phyloP scores from a whole-genome alignment of 2,113 vertebrate genomes.

The Myodes glareolus region DNA sequence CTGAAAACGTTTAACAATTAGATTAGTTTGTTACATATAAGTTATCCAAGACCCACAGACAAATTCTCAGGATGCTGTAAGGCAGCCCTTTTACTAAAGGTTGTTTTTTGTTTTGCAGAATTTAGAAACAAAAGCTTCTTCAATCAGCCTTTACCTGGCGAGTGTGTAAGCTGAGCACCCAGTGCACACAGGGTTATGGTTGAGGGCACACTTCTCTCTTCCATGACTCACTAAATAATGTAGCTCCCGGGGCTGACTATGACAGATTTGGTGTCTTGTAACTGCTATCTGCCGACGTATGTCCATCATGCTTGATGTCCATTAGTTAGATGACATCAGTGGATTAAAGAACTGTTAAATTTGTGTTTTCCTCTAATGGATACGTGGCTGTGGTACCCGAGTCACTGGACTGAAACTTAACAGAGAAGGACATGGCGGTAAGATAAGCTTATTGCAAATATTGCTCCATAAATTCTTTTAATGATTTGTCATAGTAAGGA shows the following conservation, averaged over 20 bases:
- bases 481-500: conserved; percentile 61
- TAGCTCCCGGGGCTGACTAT: conserved; percentile 88
- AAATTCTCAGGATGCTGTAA: conserved; percentile 48
- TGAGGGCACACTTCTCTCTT: conserved; percentile 78
- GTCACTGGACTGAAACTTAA: conserved; percentile 77
- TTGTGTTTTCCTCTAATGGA: conserved; percentile 80
- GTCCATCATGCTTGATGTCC: conserved; percentile 86
- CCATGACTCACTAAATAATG: conserved; percentile 94
- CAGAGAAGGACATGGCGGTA: conserved; percentile 84
- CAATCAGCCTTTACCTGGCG: conserved; percentile 77
- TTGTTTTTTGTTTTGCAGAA: conserved; percentile 76
- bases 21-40: conserved; percentile 51
- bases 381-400: conserved; percentile 78
- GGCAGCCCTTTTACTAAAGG: conserved; percentile 56
- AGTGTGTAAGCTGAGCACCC: conserved; percentile 87
- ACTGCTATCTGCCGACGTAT: conserved; percentile 82
- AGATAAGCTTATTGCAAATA: conserved; percentile 84
- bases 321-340: conserved; percentile 85
- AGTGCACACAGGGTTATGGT: conserved; percentile 77
- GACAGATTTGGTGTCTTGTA: conserved; percentile 91
- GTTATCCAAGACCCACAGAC: neutral
- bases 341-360: conserved; percentile 84
- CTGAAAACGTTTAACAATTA: conserved; percentile 38
- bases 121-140: conserved; percentile 85
- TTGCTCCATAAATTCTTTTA: conserved; percentile 64